These are phyloP conservation scores for Amblyjoppa proteus DNA, from an alignment of 2,888 invertebrate genomes.

Conservation along the genomic window DNA sequence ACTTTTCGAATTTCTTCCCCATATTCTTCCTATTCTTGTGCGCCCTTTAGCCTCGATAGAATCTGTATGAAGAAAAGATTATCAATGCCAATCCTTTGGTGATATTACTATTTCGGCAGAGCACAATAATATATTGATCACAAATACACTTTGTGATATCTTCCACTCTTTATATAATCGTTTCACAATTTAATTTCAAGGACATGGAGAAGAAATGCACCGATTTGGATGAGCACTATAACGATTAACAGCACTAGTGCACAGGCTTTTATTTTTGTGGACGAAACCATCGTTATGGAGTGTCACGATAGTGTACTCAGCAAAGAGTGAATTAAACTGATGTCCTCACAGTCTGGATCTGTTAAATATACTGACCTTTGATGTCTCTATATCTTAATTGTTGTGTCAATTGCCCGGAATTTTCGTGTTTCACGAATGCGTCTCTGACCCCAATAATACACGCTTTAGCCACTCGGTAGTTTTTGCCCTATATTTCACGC, in stretches of 20 bases:
- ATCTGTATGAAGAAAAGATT: not conserved
- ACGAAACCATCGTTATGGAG: not conserved
- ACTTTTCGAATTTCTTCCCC: not conserved
- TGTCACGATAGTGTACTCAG: not conserved
- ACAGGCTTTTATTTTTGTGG: constrained; percentile 30
- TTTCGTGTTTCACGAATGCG: not conserved
- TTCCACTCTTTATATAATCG: not conserved
- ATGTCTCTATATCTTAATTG: not conserved
- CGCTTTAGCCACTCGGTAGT: not conserved
- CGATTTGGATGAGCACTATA: not conserved
- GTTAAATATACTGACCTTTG: not conserved
- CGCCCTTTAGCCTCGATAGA: not conserved
- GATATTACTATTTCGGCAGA: not conserved
- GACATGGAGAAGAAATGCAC: constrained; percentile 16
- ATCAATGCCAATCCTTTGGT: not conserved
- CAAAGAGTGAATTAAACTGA: constrained; percentile 2
- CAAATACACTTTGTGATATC: not conserved
- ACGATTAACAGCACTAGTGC: constrained; percentile 30
- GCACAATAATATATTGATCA: not conserved
- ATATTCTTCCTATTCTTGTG: not conserved
- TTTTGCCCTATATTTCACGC: not conserved
- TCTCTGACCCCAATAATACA: not conserved
- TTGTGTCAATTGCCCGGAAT: not conserved
- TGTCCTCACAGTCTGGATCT: not conserved
- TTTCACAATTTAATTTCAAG: not conserved